These are phyloP conservation scores for Chalcosyrphus nemorum DNA, from an alignment of 2,888 invertebrate species.

Conservation along the genomic window DNA sequence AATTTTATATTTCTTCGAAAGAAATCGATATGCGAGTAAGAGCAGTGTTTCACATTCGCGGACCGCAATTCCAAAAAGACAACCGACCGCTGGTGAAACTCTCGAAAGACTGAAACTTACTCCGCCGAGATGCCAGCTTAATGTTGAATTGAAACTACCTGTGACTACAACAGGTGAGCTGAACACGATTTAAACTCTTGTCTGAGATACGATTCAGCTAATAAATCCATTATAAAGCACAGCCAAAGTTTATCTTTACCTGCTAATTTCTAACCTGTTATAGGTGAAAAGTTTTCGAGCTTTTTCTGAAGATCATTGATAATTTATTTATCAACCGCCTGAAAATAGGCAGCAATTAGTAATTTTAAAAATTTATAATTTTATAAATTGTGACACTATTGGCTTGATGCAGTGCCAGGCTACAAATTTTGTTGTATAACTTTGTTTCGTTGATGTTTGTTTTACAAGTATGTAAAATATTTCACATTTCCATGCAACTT, in stretches of 20 bases:
- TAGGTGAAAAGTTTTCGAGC: background rate
- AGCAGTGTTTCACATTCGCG: conserved; percentile 44
- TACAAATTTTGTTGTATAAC: too few relatives aligned
- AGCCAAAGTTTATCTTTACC: conserved; percentile 1
- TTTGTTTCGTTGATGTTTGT: too few relatives aligned
- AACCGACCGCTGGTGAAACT: conserved; percentile 65
- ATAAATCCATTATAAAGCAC: conserved; percentile 25
- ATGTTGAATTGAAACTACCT: conserved; percentile 44
- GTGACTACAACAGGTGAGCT: conserved; percentile 52
- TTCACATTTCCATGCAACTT: too few relatives aligned
- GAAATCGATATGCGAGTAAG: conserved; percentile 25
- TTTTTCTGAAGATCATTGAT: conserved; percentile 1
- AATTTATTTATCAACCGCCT: background rate
- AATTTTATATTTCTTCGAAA: conserved; percentile 18
- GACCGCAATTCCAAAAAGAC: conserved; percentile 22
- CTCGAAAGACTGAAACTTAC: conserved; percentile 46
- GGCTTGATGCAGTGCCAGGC: too few relatives aligned
- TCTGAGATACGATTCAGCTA: conserved; percentile 60
- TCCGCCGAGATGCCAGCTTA: conserved; percentile 39
- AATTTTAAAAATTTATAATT: too few relatives aligned
- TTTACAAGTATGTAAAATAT: too few relatives aligned
- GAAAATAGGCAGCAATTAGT: background rate
- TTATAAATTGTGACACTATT: too few relatives aligned
- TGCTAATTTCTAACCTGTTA: conserved; percentile 18
- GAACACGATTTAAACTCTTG: conserved; percentile 44